These are phyloP conservation scores for Hydrozoanthus gracilis DNA, from an alignment of 92 coral and sea anemone species.

Conservation along the genomic window DNA sequence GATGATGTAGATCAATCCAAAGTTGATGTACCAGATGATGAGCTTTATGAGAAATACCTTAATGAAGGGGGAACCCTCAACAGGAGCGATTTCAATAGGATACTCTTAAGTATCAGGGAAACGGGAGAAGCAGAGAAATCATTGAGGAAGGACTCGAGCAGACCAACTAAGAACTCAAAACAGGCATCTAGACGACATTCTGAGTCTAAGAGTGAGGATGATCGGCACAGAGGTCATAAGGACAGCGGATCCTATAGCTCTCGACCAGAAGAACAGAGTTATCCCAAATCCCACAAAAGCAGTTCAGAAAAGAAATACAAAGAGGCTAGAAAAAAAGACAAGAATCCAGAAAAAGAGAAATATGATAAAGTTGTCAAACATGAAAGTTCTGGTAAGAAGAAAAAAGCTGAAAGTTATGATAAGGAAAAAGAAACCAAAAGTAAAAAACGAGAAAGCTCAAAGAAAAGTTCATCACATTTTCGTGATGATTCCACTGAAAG, in stretches of 20 bases:
- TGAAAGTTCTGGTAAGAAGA: conserved; percentile 8
- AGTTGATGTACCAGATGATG: conserved; percentile 63
- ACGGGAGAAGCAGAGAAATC: conserved; percentile 48
- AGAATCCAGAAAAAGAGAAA: conserved; percentile 14
- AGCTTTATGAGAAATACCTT: conserved; percentile 29
- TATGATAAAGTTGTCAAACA: neutral
- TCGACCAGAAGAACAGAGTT: conserved; percentile 10
- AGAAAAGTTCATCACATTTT: conserved; percentile 11
- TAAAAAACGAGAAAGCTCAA: conserved; percentile 6
- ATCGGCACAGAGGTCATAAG: neutral
- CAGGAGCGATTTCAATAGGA: conserved; percentile 8
- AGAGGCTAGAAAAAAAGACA: conserved; percentile 6
- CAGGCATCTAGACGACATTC: conserved; percentile 15
- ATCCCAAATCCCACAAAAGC: conserved; percentile 18
- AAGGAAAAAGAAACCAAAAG: neutral
- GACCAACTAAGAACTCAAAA: neutral
- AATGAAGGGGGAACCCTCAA: conserved; percentile 30
- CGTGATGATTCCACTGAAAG: neutral
- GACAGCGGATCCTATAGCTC: conserved; percentile 15
- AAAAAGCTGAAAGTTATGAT: neutral
- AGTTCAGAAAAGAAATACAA: conserved; percentile 3
- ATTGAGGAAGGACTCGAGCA: neutral
- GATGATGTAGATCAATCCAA: conserved; percentile 36
- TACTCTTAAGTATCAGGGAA: conserved; percentile 25
- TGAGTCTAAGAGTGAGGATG: neutral